Evolutionary conservation across 1,140 invertebrate species (phyloP), one percentile per base, ranked within the genome.

Genomic region (Neodiprion virginianus): DNA sequence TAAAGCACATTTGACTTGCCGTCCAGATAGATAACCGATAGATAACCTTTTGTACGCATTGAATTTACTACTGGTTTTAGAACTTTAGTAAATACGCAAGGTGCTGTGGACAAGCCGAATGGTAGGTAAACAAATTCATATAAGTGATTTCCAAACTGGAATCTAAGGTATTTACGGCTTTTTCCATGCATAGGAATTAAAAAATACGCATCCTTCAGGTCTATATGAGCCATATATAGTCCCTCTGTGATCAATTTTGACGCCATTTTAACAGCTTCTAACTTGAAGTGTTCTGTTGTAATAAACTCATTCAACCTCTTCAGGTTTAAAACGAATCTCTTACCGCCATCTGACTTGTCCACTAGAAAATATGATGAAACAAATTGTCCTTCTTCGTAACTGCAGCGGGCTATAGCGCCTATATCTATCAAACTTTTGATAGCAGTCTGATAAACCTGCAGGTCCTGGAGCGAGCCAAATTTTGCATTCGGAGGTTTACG

Each of bases 291-390:
- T 50, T 50, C 50, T 12, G 79, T 72, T 40, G 71, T 21, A 21
- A 81, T 75, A 74, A 79, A 82, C 65, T 77, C 69, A 74, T 82
- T 81, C n/a, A 80, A 68, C 8, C 72, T 67, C 73, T 82, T 79
- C 21, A 80, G 71, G 76, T 81, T 81, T 68, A 81, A 72, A 68
- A 81, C 76, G 71, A 81, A 80, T 50, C 79, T 72, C n/a, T 76
- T 67, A 21, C 65, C 67, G 8, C 78, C 76, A 71, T 80, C 67
- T 53, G 50, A 53, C 50, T 1, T 53, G 1, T 53, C 17, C 17
- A 21, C 17, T 75, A 53, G 50, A 53, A 53, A 53, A 53, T 53
- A 53, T 2, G 50, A 53, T 10, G 50, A 53, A 14, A 53, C 10
- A 14, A 53, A 53, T 53, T 53, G 50, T n/a, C 50, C 50, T n/a